These are phyloP conservation scores for Papilio polyxenes DNA, from an alignment of 1,140 invertebrate genomes.

Conservation along the genomic window DNA sequence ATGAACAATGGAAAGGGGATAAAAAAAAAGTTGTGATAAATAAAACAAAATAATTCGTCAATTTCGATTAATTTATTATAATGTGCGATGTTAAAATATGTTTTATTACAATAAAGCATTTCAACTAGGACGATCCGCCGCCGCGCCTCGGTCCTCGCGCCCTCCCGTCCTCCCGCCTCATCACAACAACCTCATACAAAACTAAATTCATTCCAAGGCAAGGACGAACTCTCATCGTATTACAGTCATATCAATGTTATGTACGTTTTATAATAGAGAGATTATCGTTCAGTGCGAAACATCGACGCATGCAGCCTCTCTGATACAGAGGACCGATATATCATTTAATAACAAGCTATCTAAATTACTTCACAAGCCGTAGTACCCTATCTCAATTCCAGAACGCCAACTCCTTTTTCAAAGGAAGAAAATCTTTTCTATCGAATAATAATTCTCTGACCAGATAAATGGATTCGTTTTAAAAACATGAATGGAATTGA, in stretches of 20 bases:
- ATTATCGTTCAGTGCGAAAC: slow-evolving; percentile 65
- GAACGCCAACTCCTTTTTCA: slow-evolving; percentile 23
- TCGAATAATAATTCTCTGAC: slow-evolving; percentile 36
- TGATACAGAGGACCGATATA: slow-evolving; percentile 75
- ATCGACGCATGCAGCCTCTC: slow-evolving; percentile 64
- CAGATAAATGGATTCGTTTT: neutral
- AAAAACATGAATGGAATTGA: slow-evolving; percentile 20
- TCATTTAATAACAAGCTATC: slow-evolving; percentile 74
- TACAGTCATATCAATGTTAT: slow-evolving; percentile 52
- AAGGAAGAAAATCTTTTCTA: slow-evolving; percentile 37
- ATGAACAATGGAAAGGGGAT: neutral
- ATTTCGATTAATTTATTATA: slow-evolving; percentile 81
- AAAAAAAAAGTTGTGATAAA: slow-evolving; percentile 40
- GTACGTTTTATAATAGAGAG: slow-evolving; percentile 55
- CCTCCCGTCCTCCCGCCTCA: slow-evolving; percentile 57
- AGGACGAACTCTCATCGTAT: slow-evolving; percentile 53
- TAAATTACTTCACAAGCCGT: slow-evolving; percentile 65
- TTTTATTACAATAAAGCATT: slow-evolving; percentile 78
- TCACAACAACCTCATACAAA: slow-evolving; percentile 62
- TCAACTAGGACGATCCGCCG: slow-evolving; percentile 63
- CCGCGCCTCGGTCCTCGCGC: slow-evolving; percentile 46
- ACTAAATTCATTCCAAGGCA: slow-evolving; percentile 62
- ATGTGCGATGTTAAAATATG: slow-evolving; percentile 80
- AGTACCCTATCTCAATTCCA: slow-evolving; percentile 42
- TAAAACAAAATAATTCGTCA: slow-evolving; percentile 55